phyloP scores from a whole-genome alignment of 2,888 invertebrate species.

The Rhamnusium bicolor region DNA sequence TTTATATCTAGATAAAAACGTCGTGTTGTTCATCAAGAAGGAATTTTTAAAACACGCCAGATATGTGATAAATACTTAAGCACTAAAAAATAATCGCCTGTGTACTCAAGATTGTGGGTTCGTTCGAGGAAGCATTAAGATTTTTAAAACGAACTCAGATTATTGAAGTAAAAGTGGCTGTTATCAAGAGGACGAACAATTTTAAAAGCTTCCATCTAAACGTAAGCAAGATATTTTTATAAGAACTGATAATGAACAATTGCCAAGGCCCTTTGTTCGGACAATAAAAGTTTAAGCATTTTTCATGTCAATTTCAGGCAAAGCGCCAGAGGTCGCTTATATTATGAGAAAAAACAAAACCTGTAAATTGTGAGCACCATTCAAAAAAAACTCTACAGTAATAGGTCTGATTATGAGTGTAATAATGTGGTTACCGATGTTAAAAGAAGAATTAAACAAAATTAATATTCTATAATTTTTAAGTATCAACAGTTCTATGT shows the following conservation, averaged over 20 bases:
- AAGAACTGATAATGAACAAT: background rate
- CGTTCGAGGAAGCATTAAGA: conserved; percentile 16
- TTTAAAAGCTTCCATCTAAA: conserved; percentile 22
- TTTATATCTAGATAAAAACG: background rate
- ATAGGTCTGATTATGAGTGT: no score
- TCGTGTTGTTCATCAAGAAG: conserved; percentile 5
- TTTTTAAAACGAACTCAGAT: conserved; percentile 12
- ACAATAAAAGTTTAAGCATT: no score
- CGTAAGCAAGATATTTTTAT: background rate
- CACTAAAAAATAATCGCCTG: conserved; percentile 29
- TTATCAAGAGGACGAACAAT: conserved; percentile 3
- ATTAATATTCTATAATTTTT: no score
- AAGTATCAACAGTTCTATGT: no score
- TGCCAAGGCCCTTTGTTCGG: no score
- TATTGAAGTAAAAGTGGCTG: conserved; percentile 6
- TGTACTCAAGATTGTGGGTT: conserved; percentile 19
- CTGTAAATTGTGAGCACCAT: no score
- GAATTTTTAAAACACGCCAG: background rate
- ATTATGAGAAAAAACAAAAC: no score
- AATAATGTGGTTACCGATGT: no score
- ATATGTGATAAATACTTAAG: conserved; percentile 25
- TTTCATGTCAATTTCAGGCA: no score
- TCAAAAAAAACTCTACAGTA: no score
- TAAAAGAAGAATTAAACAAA: no score
- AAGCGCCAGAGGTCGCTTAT: no score